Conservation (phyloP, 2,888 invertebrate species). For the Galerucella calmariensis region DNA sequence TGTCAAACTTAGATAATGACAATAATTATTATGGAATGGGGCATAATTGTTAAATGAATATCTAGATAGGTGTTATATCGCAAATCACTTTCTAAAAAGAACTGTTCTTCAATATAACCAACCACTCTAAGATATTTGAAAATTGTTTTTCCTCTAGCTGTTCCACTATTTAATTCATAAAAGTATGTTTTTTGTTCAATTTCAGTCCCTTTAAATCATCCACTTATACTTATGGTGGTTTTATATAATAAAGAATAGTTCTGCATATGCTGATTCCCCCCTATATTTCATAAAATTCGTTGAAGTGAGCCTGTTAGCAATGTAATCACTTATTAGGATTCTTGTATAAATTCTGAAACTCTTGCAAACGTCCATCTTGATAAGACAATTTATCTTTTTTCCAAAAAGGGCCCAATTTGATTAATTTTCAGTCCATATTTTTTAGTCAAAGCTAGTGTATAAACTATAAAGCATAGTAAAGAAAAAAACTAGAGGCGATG, state of each 20-base stretch:
- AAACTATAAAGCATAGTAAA: no score
- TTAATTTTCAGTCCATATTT: slow-evolving; percentile 12
- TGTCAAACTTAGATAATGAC: slow-evolving; percentile 59
- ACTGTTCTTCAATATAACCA: background rate
- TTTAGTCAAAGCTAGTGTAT: background rate
- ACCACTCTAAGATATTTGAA: background rate
- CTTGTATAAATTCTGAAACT: slow-evolving; percentile 27
- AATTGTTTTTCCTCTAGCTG: background rate
- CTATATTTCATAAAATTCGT: slow-evolving; percentile 26
- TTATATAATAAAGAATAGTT: background rate
- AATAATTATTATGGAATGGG: slow-evolving; percentile 62
- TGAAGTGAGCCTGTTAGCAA: slow-evolving; percentile 30
- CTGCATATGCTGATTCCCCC: slow-evolving; percentile 21
- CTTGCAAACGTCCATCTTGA: slow-evolving; percentile 12
- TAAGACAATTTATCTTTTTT: slow-evolving; percentile 11
- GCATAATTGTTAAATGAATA: slow-evolving; percentile 55
- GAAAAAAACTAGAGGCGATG: no score
- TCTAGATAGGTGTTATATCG: slow-evolving; percentile 39
- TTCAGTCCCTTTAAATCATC: no score
- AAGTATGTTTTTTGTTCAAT: no score
- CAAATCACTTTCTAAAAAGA: slow-evolving; percentile 23
- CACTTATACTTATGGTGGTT: background rate
- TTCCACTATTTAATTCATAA: no score
- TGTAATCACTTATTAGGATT: slow-evolving; percentile 22
- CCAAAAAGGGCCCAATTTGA: slow-evolving; percentile 23